phyloP scores from a whole-genome alignment of 1,140 invertebrate genomes.

The Drosophila nigromelanica region DNA sequence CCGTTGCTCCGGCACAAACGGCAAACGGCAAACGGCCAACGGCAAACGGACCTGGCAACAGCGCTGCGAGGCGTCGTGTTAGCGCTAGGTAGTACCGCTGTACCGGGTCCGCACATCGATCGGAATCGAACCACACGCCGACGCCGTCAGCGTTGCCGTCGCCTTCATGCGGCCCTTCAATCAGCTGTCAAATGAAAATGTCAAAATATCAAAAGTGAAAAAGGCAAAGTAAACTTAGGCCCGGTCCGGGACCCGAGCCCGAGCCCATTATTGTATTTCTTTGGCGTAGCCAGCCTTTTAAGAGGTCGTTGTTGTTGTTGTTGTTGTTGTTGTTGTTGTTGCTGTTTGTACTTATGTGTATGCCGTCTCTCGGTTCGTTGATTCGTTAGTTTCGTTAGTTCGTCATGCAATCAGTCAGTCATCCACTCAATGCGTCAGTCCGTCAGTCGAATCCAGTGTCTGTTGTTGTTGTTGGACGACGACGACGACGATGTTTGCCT shows the following conservation, averaged over 20 bases:
- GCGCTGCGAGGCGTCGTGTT: conserved; percentile 11
- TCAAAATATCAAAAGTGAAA: conserved; percentile 82
- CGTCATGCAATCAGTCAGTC: conserved; percentile 78
- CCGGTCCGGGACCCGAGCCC: conserved; percentile 44
- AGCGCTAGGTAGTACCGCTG: conserved; percentile 19
- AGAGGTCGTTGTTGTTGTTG: conserved; percentile 53
- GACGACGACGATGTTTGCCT: conserved; percentile 39
- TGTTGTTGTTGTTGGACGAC: conserved; percentile 16
- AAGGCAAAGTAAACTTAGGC: conserved; percentile 80
- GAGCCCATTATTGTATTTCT: conserved; percentile 76
- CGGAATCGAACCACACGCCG: conserved; percentile 66
- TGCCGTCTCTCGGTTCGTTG: conserved; percentile 51
- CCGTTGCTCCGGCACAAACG: conserved; percentile 36
- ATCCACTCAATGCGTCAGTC: conserved; percentile 47
- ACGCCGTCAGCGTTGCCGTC: conserved; percentile 27
- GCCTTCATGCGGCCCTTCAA: conserved; percentile 66
- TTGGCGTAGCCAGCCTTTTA: conserved; percentile 66
- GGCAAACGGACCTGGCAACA: conserved; percentile 56
- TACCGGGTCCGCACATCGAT: conserved; percentile 45
- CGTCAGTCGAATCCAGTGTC: conserved; percentile 23
- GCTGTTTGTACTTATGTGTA: conserved; percentile 44
- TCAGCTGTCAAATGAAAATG: conserved; percentile 82
- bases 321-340: conserved; percentile 36
- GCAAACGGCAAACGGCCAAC: conserved; percentile 31
- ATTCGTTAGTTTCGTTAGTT: conserved; percentile 78